Evolutionary conservation across 2,113 vertebrate genomes (phyloP), one percentile per base, ranked within the genome.

Genomic region (Axis porcinus): DNA sequence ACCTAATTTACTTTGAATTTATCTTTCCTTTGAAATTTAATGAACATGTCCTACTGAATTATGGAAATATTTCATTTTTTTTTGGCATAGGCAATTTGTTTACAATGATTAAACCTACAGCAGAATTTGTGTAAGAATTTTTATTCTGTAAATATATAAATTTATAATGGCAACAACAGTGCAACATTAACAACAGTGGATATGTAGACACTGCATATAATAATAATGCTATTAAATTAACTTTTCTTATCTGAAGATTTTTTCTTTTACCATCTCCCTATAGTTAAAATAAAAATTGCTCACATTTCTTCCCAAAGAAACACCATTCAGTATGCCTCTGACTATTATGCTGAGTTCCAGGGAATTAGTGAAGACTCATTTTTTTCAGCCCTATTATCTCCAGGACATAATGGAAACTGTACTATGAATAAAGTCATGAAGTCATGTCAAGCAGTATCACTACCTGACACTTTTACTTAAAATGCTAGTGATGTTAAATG

Each of bases 101-200:
- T 96, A 64, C 70, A 97, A 83, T 87, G 64, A 94, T 97, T 96
- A 79, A 98, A 74, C 57, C 67, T 78, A 97, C 28, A 94, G 86
- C 36, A 93, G 4, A 62, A 97, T 96, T 67, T 92, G 17, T 28
- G 2, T 89, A 83, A 64, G 78, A 96, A 97, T 93, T 95, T 98
- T 96, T 97, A 97, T 98, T 94, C 40, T 45, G 81, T 93, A 33
- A n/a, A 94, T 97, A 67, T 95, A 94, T 0, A 40, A 95, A 70
- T 60, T 98, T 97, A 92, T 76, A 95, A 89, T 33, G 81, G 86
- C 95, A 97, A 97, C 21, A 82, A 88, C 64, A 95, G 45, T 82
- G 28, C 2, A 78, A 90, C n/a, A 95, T 92, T 91, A 98, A 97
- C 78, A 95, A 94, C 2, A 86, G 8, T 67, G 57, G 62, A 78